Evolutionary conservation across 2,113 vertebrate species (phyloP).

Genomic region (Indicator maculatus): DNA sequence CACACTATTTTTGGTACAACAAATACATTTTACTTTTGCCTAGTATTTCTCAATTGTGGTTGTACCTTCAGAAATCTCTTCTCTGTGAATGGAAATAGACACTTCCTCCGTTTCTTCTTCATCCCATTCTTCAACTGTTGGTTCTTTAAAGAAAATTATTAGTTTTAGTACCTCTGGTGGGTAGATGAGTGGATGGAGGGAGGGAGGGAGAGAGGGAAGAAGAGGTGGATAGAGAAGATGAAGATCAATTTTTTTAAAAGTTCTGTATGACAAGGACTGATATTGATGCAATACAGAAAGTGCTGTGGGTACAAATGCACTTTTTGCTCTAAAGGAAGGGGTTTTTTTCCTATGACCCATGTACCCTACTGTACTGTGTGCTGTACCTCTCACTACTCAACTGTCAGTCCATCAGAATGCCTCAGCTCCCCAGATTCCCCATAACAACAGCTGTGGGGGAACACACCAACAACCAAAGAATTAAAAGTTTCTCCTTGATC

Average conservation of each 20-base stretch:
- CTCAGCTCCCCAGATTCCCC: neutral
- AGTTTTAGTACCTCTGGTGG: conserved; percentile 4
- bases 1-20: neutral
- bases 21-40: neutral
- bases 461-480: neutral
- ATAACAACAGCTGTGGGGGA: neutral
- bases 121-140: conserved; percentile 72
- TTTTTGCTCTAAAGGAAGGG: neutral
- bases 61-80: conserved; percentile 77
- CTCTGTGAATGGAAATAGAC: conserved; percentile 71
- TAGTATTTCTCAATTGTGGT: neutral
- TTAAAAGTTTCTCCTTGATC: neutral
- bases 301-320: neutral
- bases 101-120: conserved; percentile 73
- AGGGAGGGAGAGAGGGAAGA: neutral
- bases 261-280: neutral
- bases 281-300: neutral
- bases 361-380: neutral
- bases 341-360: neutral
- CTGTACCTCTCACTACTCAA: neutral
- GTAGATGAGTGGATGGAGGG: neutral
- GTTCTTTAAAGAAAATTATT: conserved; percentile 68
- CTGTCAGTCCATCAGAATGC: neutral
- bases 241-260: neutral
- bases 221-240: neutral